Evolutionary conservation across 2,797 vertebrate species (phyloP).

Genomic region (Bovichtus variegatus): DNA sequence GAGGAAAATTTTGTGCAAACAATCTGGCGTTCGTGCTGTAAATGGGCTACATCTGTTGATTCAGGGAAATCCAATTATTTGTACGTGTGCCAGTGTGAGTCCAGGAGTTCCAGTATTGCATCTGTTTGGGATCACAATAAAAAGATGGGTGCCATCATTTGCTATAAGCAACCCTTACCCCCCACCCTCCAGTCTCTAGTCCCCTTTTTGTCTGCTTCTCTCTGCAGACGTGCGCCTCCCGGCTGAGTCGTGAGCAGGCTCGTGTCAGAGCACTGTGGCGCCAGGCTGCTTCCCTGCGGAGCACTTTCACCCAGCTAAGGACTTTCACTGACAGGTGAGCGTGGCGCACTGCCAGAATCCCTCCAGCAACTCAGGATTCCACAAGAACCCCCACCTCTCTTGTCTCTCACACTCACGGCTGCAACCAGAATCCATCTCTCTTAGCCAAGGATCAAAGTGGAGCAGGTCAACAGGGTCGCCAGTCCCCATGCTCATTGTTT

Average conservation of each 20-base stretch:
- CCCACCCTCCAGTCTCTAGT: constrained; percentile 31
- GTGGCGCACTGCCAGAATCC: constrained; percentile 68
- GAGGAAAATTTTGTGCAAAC: constrained; percentile 79
- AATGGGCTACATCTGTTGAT: constrained; percentile 82
- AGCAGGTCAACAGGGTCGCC: constrained; percentile 69
- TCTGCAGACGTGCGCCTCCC: constrained; percentile 76
- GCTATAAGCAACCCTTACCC: constrained; percentile 40
- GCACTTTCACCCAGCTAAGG: constrained; percentile 87
- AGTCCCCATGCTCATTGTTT: constrained; percentile 64
- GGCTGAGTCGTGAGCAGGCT: constrained; percentile 77
- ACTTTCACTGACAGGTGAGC: constrained; percentile 87
- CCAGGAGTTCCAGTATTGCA: constrained; percentile 58
- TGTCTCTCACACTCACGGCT: constrained; percentile 49
- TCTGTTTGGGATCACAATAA: constrained; percentile 73
- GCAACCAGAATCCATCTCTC: constrained; percentile 63
- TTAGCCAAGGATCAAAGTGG: constrained; percentile 79
- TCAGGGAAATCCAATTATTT: constrained; percentile 78
- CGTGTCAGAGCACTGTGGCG: constrained; percentile 86
- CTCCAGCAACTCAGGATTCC: constrained; percentile 52
- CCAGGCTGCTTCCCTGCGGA: constrained; percentile 87
- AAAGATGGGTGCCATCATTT: constrained; percentile 63
- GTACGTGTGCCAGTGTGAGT: constrained; percentile 71
- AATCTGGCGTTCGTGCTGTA: constrained; percentile 81
- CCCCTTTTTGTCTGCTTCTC: constrained; percentile 36
- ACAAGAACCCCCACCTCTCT: constrained; percentile 47